Evolutionary conservation across 2,888 invertebrate species (phyloP).

Genomic region (Eupithecia abbreviata): DNA sequence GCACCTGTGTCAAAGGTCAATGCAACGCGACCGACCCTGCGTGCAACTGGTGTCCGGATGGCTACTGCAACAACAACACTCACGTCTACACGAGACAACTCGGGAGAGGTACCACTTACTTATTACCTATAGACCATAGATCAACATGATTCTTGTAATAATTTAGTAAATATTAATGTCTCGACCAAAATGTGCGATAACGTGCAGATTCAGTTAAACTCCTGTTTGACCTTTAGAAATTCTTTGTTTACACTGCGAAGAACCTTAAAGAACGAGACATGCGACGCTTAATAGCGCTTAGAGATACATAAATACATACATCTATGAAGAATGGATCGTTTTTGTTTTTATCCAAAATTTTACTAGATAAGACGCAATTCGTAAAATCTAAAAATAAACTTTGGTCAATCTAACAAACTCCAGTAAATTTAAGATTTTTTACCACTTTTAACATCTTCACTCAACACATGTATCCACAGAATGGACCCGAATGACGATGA

Average conservation of each 20-base stretch:
- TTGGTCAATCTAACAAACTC: background rate
- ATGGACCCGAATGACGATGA: slow-evolving; percentile 72
- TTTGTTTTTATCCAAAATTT: too few species aligned
- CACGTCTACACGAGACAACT: slow-evolving; percentile 66
- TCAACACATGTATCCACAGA: slow-evolving; percentile 51
- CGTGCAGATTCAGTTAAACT: too few species aligned
- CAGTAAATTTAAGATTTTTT: too few species aligned
- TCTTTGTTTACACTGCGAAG: too few species aligned
- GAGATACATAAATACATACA: too few species aligned
- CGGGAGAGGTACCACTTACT: slow-evolving; percentile 59
- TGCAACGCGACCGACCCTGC: slow-evolving; percentile 71
- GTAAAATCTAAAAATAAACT: background rate
- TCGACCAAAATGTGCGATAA: too few species aligned
- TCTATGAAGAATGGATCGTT: too few species aligned
- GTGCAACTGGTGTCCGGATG: slow-evolving; percentile 79
- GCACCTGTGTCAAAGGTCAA: slow-evolving; percentile 77
- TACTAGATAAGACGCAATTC: background rate
- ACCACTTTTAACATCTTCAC: background rate
- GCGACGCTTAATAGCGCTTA: too few species aligned
- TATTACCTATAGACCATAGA: background rate
- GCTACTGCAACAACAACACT: slow-evolving; percentile 78
- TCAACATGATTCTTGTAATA: background rate
- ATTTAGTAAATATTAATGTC: background rate
- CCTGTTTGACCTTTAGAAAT: too few species aligned
- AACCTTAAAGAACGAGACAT: too few species aligned